Evolutionary conservation across 1,140 invertebrate genomes (phyloP).

Genomic region (Eumaeus atala): DNA sequence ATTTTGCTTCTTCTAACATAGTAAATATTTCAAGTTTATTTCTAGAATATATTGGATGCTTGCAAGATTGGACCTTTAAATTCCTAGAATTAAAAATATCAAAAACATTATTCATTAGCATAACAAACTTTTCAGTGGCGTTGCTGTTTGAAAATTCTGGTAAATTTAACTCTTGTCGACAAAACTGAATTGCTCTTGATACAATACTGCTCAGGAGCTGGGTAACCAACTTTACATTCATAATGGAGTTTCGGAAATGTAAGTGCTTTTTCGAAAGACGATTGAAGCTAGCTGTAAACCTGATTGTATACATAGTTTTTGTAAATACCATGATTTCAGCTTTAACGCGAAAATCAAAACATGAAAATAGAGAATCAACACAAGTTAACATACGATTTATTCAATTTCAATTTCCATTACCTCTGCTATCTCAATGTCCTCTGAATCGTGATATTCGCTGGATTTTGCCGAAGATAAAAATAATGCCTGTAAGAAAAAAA

Average conservation of each 20-base stretch:
- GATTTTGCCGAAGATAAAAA: no score
- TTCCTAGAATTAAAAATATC: constrained; percentile 12
- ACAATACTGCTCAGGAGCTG: constrained; percentile 11
- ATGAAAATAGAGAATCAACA: no score
- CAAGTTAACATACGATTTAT: no score
- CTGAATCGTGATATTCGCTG: no score
- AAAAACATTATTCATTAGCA: constrained; percentile 7
- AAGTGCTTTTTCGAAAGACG: constrained; percentile 1
- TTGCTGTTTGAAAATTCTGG: constrained; percentile 1
- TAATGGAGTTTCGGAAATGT: constrained; percentile 8
- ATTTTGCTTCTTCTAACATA: no score
- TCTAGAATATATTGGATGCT: neutral
- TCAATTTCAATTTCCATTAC: no score
- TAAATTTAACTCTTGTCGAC: constrained; percentile 7
- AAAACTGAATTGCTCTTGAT: neutral
- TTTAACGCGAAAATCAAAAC: no score
- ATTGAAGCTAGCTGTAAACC: constrained; percentile 14
- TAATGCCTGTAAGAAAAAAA: no score
- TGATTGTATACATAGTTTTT: neutral
- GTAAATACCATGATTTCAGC: no score
- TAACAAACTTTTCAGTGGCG: constrained; percentile 2
- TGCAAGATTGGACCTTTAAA: neutral
- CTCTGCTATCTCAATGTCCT: no score
- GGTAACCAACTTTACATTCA: constrained; percentile 13
- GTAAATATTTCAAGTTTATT: no score